Base-by-base conservation (phyloP, 2,113 vertebrate genomes). In the Serilophus lunatus region DNA sequence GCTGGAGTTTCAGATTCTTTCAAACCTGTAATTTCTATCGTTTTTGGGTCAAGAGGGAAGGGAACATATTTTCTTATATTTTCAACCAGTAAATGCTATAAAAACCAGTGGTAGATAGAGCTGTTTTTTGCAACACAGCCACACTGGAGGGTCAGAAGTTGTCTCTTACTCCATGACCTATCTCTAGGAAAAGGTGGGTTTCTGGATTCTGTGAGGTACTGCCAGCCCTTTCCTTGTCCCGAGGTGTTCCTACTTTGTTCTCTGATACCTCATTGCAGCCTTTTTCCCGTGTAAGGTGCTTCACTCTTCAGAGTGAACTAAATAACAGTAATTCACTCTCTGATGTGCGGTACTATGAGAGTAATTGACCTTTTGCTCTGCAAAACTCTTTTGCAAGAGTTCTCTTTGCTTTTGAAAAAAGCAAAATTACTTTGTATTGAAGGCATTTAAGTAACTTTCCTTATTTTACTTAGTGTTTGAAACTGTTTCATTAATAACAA, bases 261-360 rank as follows among this genome's bases (percentile, higher is more conserved):
- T 28, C 28, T 15, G 33, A 28, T 59, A 12, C 7, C 25, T 35
- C 20, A 11, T 63, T 82, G 26, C 4, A 1, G 18, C 42, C 49
- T 77, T 38, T 68, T 63, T 84, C 53, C 23, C 18, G 2, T 12
- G 12, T 66, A 26, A 71, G 33, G 25, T 44, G 35, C 33, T 13
- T 60, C 23, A 10, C 19, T 36, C 49, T 75, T 25, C 0, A 1
- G 23, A 71, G 36, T 51, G 61, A 64, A 40, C 29, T 25, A 7
- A 13, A 5, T 61, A 40, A 3, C 12, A 22, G 23, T 29, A 36
- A 4, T 42, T 54, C 36, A 13, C 35, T 77, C 2, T 25, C 35
- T 26, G 31, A 13, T 56, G 59, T 3, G 2, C 1, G 1, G 20
- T 61, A 2, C 9, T 29, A 0, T 40, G 70, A 18, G 12, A 31